Percentiles rank a stretch among this genome's conserved stretches.
Evolutionary conservation across 2,113 vertebrate species (phyloP).

Genomic region (Lamprologus lemairii): DNA sequence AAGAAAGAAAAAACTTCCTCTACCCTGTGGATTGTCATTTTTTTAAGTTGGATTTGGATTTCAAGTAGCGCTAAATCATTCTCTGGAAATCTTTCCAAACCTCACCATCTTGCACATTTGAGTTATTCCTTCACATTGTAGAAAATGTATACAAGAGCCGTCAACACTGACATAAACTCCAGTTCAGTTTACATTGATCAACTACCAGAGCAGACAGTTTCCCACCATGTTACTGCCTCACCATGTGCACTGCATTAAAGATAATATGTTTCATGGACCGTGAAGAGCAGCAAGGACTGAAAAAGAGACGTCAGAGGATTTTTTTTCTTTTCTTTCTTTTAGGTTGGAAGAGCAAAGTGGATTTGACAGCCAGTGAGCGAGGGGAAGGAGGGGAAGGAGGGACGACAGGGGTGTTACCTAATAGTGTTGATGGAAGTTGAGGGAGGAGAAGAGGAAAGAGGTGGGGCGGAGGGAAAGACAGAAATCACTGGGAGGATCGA

Average conservation of each 20-base stretch:
- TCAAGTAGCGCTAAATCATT: neutral
- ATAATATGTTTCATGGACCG: neutral
- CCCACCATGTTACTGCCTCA: neutral
- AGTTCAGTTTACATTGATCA: neutral
- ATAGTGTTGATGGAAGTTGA: constrained; percentile 1
- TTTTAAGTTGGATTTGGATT: neutral
- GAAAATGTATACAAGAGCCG: neutral
- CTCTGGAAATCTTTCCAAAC: neutral
- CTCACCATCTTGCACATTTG: neutral
- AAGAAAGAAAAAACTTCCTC: neutral
- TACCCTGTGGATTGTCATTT: neutral
- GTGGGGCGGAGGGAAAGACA: neutral
- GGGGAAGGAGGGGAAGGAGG: neutral
- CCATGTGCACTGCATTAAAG: constrained; percentile 9
- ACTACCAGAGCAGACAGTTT: neutral
- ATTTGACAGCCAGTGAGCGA: constrained; percentile 14
- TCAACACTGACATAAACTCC: neutral
- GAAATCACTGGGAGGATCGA: neutral
- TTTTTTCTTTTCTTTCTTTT: neutral
- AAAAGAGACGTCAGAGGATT: neutral
- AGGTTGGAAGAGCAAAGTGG: neutral
- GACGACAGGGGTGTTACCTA: constrained; percentile 2
- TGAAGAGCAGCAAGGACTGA: constrained; percentile 19
- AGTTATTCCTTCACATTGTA: neutral
- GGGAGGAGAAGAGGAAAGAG: neutral